These are phyloP conservation scores for Formica exsecta DNA, from an alignment of 1,140 invertebrate species.

Conservation along the genomic window DNA sequence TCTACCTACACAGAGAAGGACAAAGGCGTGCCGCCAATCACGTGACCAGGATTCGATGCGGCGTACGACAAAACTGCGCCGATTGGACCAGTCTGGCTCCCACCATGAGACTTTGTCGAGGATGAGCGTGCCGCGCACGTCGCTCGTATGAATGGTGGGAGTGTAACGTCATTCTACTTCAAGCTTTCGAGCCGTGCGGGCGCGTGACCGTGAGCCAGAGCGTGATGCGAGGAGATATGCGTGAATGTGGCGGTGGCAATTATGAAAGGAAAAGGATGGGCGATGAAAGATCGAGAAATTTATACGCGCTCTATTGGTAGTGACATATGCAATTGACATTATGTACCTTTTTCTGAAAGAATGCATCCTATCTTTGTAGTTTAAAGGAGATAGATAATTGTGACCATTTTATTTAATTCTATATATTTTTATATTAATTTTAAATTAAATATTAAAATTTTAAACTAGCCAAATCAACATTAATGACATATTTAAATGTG, in stretches of 20 bases:
- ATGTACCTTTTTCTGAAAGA: not conserved
- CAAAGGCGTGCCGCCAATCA: constrained; percentile 76
- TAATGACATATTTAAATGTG: not conserved
- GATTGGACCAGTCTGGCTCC: constrained; percentile 77
- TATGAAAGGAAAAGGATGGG: constrained; percentile 52
- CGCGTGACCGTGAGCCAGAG: constrained; percentile 73
- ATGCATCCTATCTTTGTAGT: not conserved
- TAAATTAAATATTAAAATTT: not conserved
- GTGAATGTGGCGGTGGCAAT: constrained; percentile 45
- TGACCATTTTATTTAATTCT: not conserved
- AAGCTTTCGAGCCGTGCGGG: constrained; percentile 67
- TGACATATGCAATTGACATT: not conserved
- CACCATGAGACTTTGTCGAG: constrained; percentile 67
- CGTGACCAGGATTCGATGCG: constrained; percentile 79
- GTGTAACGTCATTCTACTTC: constrained; percentile 79
- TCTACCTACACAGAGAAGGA: constrained; percentile 62
- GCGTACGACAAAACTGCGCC: constrained; percentile 78
- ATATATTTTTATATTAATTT: not conserved
- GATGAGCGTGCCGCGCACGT: constrained; percentile 78
- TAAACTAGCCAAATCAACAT: not conserved
- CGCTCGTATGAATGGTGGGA: constrained; percentile 77
- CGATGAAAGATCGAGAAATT: constrained; percentile 33
- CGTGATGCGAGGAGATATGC: constrained; percentile 58
- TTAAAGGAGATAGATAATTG: not conserved
- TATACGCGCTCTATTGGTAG: constrained; percentile 29